Base-by-base conservation (phyloP, 2,888 invertebrate genomes). In the Drosophila paracracens region DNA sequence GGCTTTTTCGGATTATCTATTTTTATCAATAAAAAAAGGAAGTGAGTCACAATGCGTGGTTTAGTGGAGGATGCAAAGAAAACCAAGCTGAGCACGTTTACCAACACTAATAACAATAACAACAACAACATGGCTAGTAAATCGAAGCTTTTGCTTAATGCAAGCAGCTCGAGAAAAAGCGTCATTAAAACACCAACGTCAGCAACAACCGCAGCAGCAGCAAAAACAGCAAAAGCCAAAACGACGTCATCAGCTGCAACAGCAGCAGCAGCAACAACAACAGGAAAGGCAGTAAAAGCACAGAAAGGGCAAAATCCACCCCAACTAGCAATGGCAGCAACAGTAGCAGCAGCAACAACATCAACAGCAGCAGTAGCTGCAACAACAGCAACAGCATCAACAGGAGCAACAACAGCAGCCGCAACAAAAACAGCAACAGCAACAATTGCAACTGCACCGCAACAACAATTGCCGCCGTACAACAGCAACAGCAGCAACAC, bases 21-120 rank as follows among this genome's bases (percentile, higher is more conserved):
- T 80, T 89, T 74, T 85, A 80, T 68, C 75, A 31, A 27, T 33
- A 46, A 63, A 31, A 21, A 36, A 40, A 70, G 70, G 31, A 18
- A 70, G 69, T 62, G 62, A 67, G 64, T 46, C 64, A 73, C 46
- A 83, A 92, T 92, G 92, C 92, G 92, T 89, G 91, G 92, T 74
- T 81, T 92, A 81, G 90, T 85, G 75, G 92, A 92, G 79, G 92
- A 92, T 78, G 82, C 92, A 31, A 93, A 91, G 73, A 92, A 92
- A 77, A 80, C 90, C 64, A 92, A 91, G 70, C 67, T 90, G 57
- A 84, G 56, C 88, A 53, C 87, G 68, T 77, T 82, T 72, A 88
- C 82, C 68, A 88, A 85, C 63, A 90, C 85, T 70, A 91, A 83
- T 51, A 84, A 66, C 35, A 81, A 60, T 60, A 78, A 60, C 33